These are phyloP conservation scores for Cyrtodaria siliqua DNA, from an alignment of 2,888 invertebrate genomes.

Conservation along the genomic window DNA sequence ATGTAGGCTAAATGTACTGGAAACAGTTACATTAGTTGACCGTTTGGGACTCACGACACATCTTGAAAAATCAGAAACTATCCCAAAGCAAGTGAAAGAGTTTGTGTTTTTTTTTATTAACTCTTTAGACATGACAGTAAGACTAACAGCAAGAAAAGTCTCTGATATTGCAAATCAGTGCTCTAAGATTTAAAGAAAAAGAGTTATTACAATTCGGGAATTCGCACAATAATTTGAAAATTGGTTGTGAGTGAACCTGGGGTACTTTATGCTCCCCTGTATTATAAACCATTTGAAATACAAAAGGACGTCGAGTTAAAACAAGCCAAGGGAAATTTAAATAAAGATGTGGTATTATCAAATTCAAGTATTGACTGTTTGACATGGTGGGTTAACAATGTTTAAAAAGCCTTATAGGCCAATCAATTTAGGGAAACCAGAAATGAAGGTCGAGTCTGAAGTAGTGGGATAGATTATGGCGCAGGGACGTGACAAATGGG, in stretches of 20 bases:
- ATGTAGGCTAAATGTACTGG: too few species aligned
- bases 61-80: too few species aligned
- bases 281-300: slow-evolving; percentile 40
- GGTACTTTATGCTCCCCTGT: slow-evolving; percentile 45
- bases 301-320: slow-evolving; percentile 34
- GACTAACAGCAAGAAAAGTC: too few species aligned
- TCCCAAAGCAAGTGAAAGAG: too few species aligned
- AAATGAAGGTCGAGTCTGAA: slow-evolving; percentile 22
- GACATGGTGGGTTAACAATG: slow-evolving; percentile 40
- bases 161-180: too few species aligned
- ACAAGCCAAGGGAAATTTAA: slow-evolving; percentile 34
- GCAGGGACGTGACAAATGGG: not conserved
- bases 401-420: not conserved
- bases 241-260: slow-evolving; percentile 43
- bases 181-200: too few species aligned
- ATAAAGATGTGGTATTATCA: slow-evolving; percentile 34
- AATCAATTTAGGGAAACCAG: not conserved
- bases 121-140: too few species aligned
- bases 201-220: not conserved
- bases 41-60: too few species aligned
- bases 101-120: too few species aligned
- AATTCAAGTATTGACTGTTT: not conserved
- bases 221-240: slow-evolving; percentile 36
- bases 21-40: too few species aligned
- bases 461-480: slow-evolving; percentile 25